phyloP scores from a whole-genome alignment of 92 coral and sea anemone genomes.

The Plumapathes pennacea region DNA sequence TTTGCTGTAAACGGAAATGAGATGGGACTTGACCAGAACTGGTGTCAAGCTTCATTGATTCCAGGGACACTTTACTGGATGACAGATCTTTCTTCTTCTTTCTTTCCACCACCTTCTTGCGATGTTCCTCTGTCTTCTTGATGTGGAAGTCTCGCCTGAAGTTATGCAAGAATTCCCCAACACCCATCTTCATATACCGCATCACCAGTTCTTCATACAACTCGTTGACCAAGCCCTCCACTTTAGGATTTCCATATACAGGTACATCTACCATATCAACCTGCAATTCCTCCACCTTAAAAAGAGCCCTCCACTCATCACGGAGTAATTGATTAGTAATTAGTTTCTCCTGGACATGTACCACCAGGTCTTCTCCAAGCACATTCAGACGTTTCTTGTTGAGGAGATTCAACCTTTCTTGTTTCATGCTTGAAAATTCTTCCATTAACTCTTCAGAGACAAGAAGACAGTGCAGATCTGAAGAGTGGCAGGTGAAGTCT shows the following conservation, averaged over 20 bases:
- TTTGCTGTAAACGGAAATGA: slow-evolving; percentile 14
- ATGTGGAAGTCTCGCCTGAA: slow-evolving; percentile 35
- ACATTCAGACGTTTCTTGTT: slow-evolving; percentile 7
- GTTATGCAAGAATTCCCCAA: slow-evolving; percentile 34
- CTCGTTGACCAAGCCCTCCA: slow-evolving; percentile 5
- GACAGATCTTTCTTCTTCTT: slow-evolving; percentile 14
- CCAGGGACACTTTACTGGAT: slow-evolving; percentile 10
- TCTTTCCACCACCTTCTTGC: slow-evolving; percentile 35
- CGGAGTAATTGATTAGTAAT: neutral
- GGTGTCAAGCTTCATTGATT: slow-evolving; percentile 12
- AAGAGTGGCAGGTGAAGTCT: slow-evolving; percentile 38
- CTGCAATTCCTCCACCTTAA: neutral
- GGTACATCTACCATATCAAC: neutral
- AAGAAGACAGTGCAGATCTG: slow-evolving; percentile 20
- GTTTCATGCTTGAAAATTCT: slow-evolving; percentile 28
- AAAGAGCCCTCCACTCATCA: slow-evolving; percentile 4
- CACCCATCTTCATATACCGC: slow-evolving; percentile 46
- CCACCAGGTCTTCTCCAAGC: slow-evolving; percentile 14
- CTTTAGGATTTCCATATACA: neutral
- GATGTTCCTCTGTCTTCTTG: slow-evolving; percentile 54
- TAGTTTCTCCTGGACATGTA: neutral
- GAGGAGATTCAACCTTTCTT: slow-evolving; percentile 22
- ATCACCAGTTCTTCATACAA: slow-evolving; percentile 22
- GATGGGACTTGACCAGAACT: slow-evolving; percentile 5
- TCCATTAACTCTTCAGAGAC: neutral